A percentile compares a stretch with the other conserved stretches of the same genome.
These are phyloP conservation scores for Regulus satrapa DNA, from an alignment of 2,113 vertebrate species.

Conservation along the genomic window DNA sequence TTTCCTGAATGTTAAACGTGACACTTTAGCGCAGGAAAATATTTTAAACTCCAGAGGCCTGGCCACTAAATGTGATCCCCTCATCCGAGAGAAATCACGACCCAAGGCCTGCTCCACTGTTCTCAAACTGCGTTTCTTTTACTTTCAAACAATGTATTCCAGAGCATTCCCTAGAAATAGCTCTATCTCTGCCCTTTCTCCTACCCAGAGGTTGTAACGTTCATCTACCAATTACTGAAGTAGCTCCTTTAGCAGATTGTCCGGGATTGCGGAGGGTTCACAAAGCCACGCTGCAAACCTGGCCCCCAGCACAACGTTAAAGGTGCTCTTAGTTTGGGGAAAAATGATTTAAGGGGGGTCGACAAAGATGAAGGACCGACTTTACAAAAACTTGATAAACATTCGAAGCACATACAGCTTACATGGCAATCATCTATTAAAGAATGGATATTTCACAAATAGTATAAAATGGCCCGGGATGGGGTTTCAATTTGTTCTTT, in stretches of 20 bases:
- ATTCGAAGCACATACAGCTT: not conserved
- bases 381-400: constrained; percentile 35
- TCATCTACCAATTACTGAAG: constrained; percentile 41
- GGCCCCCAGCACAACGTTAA: constrained; percentile 30
- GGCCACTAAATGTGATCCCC: not conserved
- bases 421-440: not conserved
- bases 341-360: not conserved
- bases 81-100: not conserved
- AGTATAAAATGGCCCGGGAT: not conserved
- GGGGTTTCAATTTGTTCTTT: constrained; percentile 4
- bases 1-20: not conserved
- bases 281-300: constrained; percentile 1
- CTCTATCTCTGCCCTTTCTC: constrained; percentile 50
- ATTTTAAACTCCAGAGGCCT: constrained; percentile 42
- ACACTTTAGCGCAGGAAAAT: constrained; percentile 6
- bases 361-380: constrained; percentile 33
- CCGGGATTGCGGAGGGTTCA: not conserved
- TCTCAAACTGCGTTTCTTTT: constrained; percentile 6
- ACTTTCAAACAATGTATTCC: constrained; percentile 54
- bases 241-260: constrained; percentile 24
- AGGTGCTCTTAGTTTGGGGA: not conserved
- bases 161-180: constrained; percentile 54
- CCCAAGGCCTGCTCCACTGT: constrained; percentile 26
- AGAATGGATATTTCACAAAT: not conserved
- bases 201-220: constrained; percentile 33